These are phyloP conservation scores for Fissipunctia ypsillon DNA, from an alignment of 2,888 invertebrate species.

Conservation along the genomic window DNA sequence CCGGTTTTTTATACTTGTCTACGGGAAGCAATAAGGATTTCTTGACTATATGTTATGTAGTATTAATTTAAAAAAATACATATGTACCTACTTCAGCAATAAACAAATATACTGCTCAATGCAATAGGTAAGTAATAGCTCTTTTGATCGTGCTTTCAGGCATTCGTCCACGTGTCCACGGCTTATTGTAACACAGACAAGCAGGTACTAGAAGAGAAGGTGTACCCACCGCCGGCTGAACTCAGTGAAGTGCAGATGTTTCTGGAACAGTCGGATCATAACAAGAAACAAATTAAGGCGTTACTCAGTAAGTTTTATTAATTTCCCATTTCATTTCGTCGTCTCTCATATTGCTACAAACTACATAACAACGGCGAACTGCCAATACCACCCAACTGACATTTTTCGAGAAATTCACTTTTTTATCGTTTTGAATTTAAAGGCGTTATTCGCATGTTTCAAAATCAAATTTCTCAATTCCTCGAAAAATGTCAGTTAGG, in stretches of 20 bases:
- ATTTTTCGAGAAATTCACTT: too few species aligned
- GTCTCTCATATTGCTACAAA: too few species aligned
- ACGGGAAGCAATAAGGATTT: too few species aligned
- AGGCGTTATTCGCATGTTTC: too few species aligned
- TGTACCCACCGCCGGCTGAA: slow-evolving; percentile 79
- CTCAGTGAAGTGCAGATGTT: slow-evolving; percentile 69
- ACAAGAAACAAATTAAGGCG: slow-evolving; percentile 52
- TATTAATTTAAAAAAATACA: too few species aligned
- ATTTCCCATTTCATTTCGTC: not conserved
- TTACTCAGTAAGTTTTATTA: slow-evolving; percentile 69
- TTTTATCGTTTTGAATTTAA: too few species aligned
- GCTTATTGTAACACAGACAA: slow-evolving; percentile 71
- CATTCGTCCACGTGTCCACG: slow-evolving; percentile 76
- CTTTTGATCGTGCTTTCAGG: slow-evolving; percentile 49
- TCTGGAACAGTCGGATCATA: slow-evolving; percentile 57
- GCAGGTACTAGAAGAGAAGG: slow-evolving; percentile 70
- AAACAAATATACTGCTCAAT: not conserved
- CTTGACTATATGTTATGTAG: too few species aligned
- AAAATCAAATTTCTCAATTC: too few species aligned
- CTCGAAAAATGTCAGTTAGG: too few species aligned
- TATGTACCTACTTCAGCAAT: not conserved
- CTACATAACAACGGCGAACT: too few species aligned
- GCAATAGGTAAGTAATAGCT: not conserved
- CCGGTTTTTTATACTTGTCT: too few species aligned
- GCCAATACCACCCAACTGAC: too few species aligned